Conservation (phyloP, 2,888 invertebrate genomes). For the Sesia apiformis region DNA sequence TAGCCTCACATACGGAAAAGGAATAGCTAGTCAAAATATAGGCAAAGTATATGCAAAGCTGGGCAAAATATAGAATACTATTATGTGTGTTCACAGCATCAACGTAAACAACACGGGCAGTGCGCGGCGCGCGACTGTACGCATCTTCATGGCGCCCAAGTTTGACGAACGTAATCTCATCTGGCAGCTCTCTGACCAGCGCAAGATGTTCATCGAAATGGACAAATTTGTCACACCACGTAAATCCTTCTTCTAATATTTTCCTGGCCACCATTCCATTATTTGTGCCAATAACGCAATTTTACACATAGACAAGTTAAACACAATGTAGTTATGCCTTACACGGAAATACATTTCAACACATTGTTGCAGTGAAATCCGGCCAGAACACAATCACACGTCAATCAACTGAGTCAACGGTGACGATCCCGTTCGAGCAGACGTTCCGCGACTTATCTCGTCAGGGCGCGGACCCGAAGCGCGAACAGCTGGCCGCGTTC, state of each 20-base stretch:
- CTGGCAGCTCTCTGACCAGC: constrained; percentile 77
- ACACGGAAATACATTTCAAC: too few relatives aligned
- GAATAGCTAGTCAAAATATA: too few relatives aligned
- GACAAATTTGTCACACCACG: constrained; percentile 80
- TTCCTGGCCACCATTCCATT: too few relatives aligned
- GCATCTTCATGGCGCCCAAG: constrained; percentile 82
- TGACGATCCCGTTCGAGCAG: constrained; percentile 74
- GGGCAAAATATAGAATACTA: too few relatives aligned
- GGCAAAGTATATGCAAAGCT: too few relatives aligned
- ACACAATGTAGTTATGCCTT: too few relatives aligned
- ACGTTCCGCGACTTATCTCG: constrained; percentile 71
- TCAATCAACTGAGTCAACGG: constrained; percentile 72
- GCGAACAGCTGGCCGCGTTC: constrained; percentile 37
- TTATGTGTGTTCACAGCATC: constrained; percentile 34
- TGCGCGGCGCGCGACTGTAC: constrained; percentile 74
- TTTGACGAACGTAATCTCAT: constrained; percentile 79
- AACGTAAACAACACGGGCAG: constrained; percentile 64
- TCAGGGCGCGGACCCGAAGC: constrained; percentile 29
- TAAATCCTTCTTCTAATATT: constrained; percentile 47
- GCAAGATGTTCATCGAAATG: constrained; percentile 81
- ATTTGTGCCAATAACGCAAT: too few relatives aligned
- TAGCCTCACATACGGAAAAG: too few relatives aligned
- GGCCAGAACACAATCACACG: constrained; percentile 74
- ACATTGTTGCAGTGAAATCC: constrained; percentile 59
- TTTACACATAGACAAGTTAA: too few relatives aligned